Evolutionary conservation across 2,888 invertebrate genomes (phyloP), one percentile per base, ranked within the genome.

Genomic region (Brenthis ino): DNA sequence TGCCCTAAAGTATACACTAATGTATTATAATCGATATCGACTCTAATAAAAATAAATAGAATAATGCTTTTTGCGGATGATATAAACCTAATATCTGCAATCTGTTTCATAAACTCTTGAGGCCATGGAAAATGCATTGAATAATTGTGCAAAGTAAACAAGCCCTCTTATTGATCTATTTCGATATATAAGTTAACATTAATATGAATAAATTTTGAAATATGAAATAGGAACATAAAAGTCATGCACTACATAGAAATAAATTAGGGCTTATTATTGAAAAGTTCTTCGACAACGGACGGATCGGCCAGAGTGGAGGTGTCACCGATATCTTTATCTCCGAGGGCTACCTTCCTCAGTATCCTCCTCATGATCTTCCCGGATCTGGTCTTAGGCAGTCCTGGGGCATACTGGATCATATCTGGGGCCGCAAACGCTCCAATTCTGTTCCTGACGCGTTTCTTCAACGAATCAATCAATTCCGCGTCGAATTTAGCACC

Each of bases 321-420:
- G 88, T 99, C 99, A 4, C 99, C 99, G 54, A 99, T 95, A 76
- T 98, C 95, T 58, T 91, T 93, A 83, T 99, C 98, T 53, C 97
- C 97, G 2, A 96, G 90, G 0, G 99, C 99, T 14, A 99, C 96
- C 91, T 99, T 98, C 73, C 99, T 94, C 72, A 99, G 93, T 69
- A 99, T 96, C 74, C 99, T 94, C 71, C 99, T 95, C 98, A 99
- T 99, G 72, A 99, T 99, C 92, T 99, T 99, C 2, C 99, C 99
- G 0, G 99, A 99, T 60, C 99, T 94, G 0, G 99, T 99, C 90
- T 99, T 99, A 0, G 99, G 99, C 73, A 99, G 93, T 0, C 96
- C 97, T 0, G 98, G 98, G 0, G 99, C 99, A 85, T 97, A 95
- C 77, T 99, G 99, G 69, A 99, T 96, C 51, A 96, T 95, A 84